A percentile compares a stretch with the other conserved stretches of the same genome.
Evolutionary conservation across 2,113 vertebrate species (phyloP).

Genomic region (Lepus europaeus): DNA sequence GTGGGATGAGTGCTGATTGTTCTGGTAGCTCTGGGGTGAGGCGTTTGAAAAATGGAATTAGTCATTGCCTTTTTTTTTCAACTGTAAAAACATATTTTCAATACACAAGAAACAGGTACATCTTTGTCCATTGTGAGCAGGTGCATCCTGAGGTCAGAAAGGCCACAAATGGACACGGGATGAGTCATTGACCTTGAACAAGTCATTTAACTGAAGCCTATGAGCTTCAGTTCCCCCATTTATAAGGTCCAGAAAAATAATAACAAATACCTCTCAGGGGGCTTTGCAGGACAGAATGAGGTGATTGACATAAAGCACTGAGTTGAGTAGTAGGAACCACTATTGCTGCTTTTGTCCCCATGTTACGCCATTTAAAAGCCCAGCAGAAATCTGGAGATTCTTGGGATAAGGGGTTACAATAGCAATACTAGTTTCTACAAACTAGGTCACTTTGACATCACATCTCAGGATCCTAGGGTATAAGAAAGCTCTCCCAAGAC

Average conservation of each 20-base stretch:
- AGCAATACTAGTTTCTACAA: background rate
- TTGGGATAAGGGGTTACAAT: background rate
- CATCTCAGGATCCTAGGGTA: background rate
- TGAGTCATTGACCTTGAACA: background rate
- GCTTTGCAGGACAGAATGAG: background rate
- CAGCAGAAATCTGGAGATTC: background rate
- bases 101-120: background rate
- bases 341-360: background rate
- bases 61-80: background rate
- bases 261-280: background rate
- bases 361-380: background rate
- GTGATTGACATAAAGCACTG: background rate
- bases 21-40: background rate
- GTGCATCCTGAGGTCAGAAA: accelerated
- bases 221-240: background rate
- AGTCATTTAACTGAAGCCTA: background rate
- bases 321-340: background rate
- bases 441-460: background rate
- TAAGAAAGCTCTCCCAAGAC: constrained; percentile 25
- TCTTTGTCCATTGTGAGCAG: background rate
- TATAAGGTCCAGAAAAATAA: background rate
- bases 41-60: background rate
- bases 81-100: background rate
- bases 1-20: background rate
- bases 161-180: background rate